These are phyloP conservation scores for Drosophila histrio DNA, from an alignment of 2,888 invertebrate genomes.

Conservation along the genomic window DNA sequence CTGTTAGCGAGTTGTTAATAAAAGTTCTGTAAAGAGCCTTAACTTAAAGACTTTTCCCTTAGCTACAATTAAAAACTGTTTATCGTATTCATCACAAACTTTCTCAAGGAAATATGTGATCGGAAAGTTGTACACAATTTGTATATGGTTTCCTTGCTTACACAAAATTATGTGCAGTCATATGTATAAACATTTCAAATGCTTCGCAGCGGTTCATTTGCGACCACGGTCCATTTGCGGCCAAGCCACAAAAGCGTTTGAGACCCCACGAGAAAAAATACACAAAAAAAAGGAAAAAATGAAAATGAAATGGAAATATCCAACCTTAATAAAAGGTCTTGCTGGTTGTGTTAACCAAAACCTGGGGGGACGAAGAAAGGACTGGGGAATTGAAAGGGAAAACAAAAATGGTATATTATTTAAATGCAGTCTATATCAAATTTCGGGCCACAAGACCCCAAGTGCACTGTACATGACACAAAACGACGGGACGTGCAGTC, in stretches of 20 bases:
- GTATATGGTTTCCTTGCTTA: constrained; percentile 38
- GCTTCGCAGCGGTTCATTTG: constrained; percentile 65
- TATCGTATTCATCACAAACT: background rate
- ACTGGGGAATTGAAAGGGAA: constrained; percentile 46
- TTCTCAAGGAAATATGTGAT: background rate
- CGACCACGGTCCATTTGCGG: constrained; percentile 58
- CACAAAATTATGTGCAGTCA: constrained; percentile 42
- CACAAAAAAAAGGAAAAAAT: background rate
- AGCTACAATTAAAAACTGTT: no score
- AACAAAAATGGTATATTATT: constrained; percentile 71
- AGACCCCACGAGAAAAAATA: constrained; percentile 22
- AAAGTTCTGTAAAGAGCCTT: no score
- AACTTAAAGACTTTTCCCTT: no score
- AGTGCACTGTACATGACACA: constrained; percentile 46
- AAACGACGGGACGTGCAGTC: constrained; percentile 45
- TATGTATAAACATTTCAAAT: constrained; percentile 66
- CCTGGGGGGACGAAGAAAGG: constrained; percentile 4
- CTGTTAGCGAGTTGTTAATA: no score
- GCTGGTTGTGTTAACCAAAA: constrained; percentile 18
- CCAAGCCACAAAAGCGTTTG: constrained; percentile 39
- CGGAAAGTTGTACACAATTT: background rate
- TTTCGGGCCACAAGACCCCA: constrained; percentile 55
- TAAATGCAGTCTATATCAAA: constrained; percentile 72
- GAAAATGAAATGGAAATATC: background rate
- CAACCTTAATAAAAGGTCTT: constrained; percentile 41